These are phyloP conservation scores for Ernsta delagoae DNA, from an alignment of 2,888 invertebrate species.

Conservation along the genomic window DNA sequence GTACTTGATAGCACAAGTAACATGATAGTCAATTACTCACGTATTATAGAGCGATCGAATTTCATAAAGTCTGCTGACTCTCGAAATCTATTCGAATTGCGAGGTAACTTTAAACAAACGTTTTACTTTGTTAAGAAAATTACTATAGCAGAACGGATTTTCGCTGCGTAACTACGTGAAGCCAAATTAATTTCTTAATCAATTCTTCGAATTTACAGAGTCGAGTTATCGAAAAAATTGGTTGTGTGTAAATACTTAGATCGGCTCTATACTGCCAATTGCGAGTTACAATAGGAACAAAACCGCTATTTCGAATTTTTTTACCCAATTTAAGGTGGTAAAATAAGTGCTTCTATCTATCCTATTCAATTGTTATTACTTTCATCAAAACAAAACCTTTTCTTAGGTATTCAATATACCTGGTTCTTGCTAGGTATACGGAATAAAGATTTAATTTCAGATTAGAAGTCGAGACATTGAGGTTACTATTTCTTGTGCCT, in stretches of 20 bases:
- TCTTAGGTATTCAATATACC: slow-evolving; percentile 61
- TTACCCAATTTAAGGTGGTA: no score
- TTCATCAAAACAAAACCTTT: slow-evolving; percentile 69
- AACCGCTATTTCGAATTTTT: no score
- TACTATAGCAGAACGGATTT: slow-evolving; percentile 2
- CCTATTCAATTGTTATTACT: slow-evolving; percentile 57
- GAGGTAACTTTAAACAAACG: slow-evolving; percentile 20
- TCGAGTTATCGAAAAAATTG: no score
- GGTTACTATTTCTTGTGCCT: slow-evolving; percentile 41
- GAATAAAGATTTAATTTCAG: slow-evolving; percentile 75
- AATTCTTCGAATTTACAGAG: neutral
- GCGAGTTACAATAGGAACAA: no score
- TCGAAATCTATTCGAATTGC: slow-evolving; percentile 18
- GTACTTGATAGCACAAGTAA: no score
- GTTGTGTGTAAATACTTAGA: no score
- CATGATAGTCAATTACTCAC: slow-evolving; percentile 1
- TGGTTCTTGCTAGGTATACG: slow-evolving; percentile 54
- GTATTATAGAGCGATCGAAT: slow-evolving; percentile 21
- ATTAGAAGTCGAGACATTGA: slow-evolving; percentile 59
- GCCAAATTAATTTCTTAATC: neutral
- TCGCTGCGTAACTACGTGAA: slow-evolving; percentile 8
- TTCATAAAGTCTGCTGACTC: slow-evolving; percentile 25
- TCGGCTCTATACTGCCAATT: no score
- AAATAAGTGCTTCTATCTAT: neutral
- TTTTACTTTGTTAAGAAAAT: slow-evolving; percentile 26